Base-by-base conservation (phyloP, 2,888 invertebrate genomes). In the Microlaimidae sp. region DNA sequence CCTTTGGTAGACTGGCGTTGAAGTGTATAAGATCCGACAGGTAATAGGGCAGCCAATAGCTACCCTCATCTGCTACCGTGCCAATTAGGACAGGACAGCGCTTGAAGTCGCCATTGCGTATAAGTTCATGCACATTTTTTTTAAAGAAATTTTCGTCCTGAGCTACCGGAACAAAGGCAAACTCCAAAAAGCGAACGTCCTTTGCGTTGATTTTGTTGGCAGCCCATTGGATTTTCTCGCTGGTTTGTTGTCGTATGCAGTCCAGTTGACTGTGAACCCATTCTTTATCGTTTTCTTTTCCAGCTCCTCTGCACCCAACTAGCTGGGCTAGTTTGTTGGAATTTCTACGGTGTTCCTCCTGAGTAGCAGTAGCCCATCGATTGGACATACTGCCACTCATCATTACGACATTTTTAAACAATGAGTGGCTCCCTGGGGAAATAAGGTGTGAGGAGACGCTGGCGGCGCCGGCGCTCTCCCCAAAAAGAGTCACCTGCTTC, bases 401-500 rank as follows among this genome's bases (percentile, higher is more conserved):
- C 80, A 90, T 60, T 46, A 66, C 66, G 29, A 65, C 56, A 27
- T 61, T 61, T 42, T 67, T 61, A 59, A 74, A 75, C 56, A 88
- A 75, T 2, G 85, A 83, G 61, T 81, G 79, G 61, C 89, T 65
- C 26, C 83, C 82, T 0, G 90, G 90, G 1, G 92, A 92, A 61
- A 93, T 77, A 50, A 78, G 63, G 64, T 77, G 77, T 45, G 76
- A 67, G n/a, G 74, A 72, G 21, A 75, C 74, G 47, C 74, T 73
- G 23, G 87, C 87, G 4, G 89, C 88, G 0, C 92, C 93, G 1
- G 92, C 92, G 24, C 88, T 88, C 73, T 93, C 92, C 1, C 92
- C 93, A 68, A 93, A 85, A 78, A 52, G 27, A 23, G n/a, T 53
- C 29, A 48, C 27, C n/a, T 28, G 10, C 17, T n/a, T 24, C 0